Base-by-base conservation (phyloP, 1,140 invertebrate genomes). In the Metaphire vulgaris region DNA sequence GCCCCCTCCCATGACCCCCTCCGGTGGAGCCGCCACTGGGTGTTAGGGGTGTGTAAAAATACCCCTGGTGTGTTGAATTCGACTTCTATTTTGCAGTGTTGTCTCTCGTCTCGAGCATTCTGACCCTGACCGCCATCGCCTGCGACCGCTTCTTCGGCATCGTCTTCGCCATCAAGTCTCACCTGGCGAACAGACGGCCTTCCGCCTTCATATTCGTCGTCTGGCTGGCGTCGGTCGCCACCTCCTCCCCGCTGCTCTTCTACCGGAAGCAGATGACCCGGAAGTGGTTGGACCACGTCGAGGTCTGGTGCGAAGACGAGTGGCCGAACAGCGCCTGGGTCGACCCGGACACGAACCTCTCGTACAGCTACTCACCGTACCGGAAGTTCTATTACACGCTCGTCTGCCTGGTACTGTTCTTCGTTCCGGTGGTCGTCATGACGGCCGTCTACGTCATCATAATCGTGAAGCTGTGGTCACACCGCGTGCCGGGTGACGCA, bases 71-170 rank as follows among this genome's bases (percentile, higher is more conserved):
- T n/a, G n/a, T n/a, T n/a, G n/a, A n/a, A n/a, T n/a, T n/a, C 41
- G 41, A 12, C 6, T 56, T 56, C 21, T 56, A 74, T 34, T 34
- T 76, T 75, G 32, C 83, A 86, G 88, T 88, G 76, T 83, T 86
- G 0, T 86, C 85, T 28, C 77, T 88, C 66, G 86, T 88, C 2
- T 82, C 86, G 56, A 88, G 87, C 72, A 87, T 89, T 21, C 80
- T 89, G 64, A 88, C 88, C 2, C 77, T 89, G 75, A 87, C 85
- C 2, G 83, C 87, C 41, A 88, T 89, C 31, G 84, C 88, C 0
- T 87, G 87, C 76, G 88, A 89, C 80, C 82, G 88, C 70, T 86
- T 85, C 77, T 85, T 85, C 74, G 85, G 85, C 29, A 84, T 86
- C 56, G 84, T 86, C n/a, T 86, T 83, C 76, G 83, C 85, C 65